These are phyloP conservation scores for Diachasmimorpha longicaudata DNA, from an alignment of 1,140 invertebrate genomes.

Conservation along the genomic window DNA sequence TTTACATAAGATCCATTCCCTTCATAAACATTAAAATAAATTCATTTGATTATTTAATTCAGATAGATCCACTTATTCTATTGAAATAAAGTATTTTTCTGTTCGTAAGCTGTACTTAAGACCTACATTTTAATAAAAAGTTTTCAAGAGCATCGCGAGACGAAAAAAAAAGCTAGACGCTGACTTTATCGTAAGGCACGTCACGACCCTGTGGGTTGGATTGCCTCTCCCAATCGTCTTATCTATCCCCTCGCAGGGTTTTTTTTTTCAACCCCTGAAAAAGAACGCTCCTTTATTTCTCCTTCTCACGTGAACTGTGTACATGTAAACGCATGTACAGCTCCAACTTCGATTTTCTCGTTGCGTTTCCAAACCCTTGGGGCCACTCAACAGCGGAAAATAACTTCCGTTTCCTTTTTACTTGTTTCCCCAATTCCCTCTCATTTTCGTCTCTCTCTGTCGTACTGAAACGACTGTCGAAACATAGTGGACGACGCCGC, in stretches of 20 bases:
- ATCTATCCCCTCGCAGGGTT: neutral
- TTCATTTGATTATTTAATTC: neutral
- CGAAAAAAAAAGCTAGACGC: neutral
- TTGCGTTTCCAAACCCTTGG: neutral
- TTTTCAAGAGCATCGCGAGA: no score
- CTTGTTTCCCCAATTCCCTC: neutral
- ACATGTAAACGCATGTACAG: neutral
- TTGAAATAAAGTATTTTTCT: no score
- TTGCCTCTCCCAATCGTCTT: neutral
- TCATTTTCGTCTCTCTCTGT: no score
- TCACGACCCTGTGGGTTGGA: neutral
- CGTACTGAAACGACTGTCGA: no score
- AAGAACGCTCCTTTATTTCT: neutral
- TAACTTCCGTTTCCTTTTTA: neutral
- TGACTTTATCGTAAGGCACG: neutral
- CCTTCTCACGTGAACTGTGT: neutral
- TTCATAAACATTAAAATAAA: neutral
- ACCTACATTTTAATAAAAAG: no score
- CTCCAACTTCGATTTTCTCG: neutral
- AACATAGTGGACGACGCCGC: no score
- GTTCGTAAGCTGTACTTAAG: no score
- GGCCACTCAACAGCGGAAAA: neutral
- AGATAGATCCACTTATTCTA: no score
- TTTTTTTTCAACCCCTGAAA: neutral
- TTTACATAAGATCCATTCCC: no score